A percentile compares a stretch with the other conserved stretches of the same genome.
phyloP scores from a whole-genome alignment of 37 sponge, comb jelly and placozoan genomes.

The Ephydatia muelleri region DNA sequence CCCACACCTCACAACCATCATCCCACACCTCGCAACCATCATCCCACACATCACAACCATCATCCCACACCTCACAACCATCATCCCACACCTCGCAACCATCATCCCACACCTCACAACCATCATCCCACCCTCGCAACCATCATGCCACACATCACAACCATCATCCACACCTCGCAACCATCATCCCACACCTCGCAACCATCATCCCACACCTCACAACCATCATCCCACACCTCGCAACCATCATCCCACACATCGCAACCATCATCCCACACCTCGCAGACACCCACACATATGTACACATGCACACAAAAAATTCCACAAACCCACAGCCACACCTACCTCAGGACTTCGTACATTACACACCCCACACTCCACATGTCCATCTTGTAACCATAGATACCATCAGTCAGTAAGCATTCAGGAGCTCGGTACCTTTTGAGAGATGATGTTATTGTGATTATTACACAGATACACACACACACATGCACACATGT shows the following conservation, averaged over 20 bases:
- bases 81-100: not conserved
- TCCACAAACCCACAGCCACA: not conserved
- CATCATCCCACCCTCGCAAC: not conserved
- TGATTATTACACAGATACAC: not conserved
- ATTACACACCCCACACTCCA: constrained; percentile 99
- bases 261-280: not conserved
- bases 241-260: not conserved
- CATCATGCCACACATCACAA: too few species aligned
- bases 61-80: too few species aligned
- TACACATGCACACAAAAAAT: too few species aligned
- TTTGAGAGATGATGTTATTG: too few species aligned
- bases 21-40: not conserved
- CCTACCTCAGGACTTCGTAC: constrained; percentile 90
- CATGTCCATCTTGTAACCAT: constrained; percentile 96
- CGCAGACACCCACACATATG: not conserved
- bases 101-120: not conserved
- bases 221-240: not conserved
- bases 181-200: not conserved
- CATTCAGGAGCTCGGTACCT: constrained; percentile 99
- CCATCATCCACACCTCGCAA: not conserved
- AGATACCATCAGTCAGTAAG: constrained; percentile 93
- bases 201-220: not conserved
- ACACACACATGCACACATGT: not conserved
- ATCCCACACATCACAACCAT: not conserved
- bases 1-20: not conserved